phyloP scores from a whole-genome alignment of 2,888 invertebrate genomes.

The Amphipyra berbera region DNA sequence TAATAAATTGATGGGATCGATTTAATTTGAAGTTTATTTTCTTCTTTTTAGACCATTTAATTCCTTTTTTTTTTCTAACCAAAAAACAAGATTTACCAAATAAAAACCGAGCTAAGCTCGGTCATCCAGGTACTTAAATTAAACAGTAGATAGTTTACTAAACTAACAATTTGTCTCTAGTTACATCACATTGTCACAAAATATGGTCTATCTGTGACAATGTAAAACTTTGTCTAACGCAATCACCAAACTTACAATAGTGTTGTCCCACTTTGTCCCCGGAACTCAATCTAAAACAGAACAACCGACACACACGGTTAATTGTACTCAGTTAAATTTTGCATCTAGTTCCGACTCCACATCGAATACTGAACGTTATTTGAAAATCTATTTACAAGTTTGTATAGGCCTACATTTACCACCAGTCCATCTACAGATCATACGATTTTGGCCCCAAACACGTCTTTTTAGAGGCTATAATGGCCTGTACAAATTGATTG shows the following conservation, averaged over 20 bases:
- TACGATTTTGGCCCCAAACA: constrained; percentile 7
- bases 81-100: too few relatives aligned
- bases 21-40: too few relatives aligned
- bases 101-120: too few relatives aligned
- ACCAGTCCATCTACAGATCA: constrained; percentile 8
- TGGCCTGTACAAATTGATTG: constrained; percentile 15
- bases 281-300: constrained; percentile 44
- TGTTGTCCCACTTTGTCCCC: constrained; percentile 15
- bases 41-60: too few relatives aligned
- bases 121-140: too few relatives aligned
- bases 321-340: constrained; percentile 58
- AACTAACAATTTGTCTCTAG: too few relatives aligned
- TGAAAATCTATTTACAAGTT: constrained; percentile 59
- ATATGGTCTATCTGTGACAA: too few relatives aligned
- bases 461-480: background rate
- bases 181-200: too few relatives aligned
- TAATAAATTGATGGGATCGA: too few relatives aligned
- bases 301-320: constrained; percentile 48
- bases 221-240: too few relatives aligned
- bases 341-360: constrained; percentile 49
- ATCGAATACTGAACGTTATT: constrained; percentile 55
- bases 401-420: constrained; percentile 29
- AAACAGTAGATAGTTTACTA: too few relatives aligned
- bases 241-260: constrained; percentile 5
- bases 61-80: too few relatives aligned